A percentile compares a stretch with the other conserved stretches of the same genome.
phyloP scores from a whole-genome alignment of 2,888 invertebrate species.

The Caenorhabditis becei region DNA sequence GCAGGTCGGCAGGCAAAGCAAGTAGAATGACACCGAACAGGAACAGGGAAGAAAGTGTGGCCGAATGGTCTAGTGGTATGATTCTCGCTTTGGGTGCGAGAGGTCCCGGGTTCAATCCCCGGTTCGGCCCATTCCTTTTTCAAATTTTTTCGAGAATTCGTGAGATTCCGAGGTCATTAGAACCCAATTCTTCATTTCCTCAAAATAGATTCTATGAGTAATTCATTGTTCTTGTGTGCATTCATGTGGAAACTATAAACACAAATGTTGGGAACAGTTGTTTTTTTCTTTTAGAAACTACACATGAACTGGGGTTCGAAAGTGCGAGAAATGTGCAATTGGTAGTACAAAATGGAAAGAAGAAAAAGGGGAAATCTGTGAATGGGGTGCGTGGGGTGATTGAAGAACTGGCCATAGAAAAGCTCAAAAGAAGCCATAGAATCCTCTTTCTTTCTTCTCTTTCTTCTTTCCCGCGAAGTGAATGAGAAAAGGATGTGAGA shows the following conservation, averaged over 20 bases:
- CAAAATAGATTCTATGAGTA: too few species aligned
- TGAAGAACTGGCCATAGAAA: slow-evolving; percentile 55
- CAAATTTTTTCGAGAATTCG: not conserved
- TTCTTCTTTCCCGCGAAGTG: slow-evolving; percentile 56
- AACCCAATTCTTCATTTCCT: too few species aligned
- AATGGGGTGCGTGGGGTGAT: slow-evolving; percentile 39
- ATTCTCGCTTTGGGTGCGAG: slow-evolving; percentile 82
- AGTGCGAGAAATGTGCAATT: slow-evolving; percentile 14
- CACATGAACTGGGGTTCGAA: not conserved
- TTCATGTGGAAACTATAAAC: too few species aligned
- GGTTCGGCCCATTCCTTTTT: slow-evolving; percentile 70
- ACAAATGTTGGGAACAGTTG: too few species aligned
- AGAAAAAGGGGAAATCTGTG: not conserved
- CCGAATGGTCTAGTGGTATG: slow-evolving; percentile 81
- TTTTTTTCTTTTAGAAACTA: too few species aligned
- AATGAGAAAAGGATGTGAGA: slow-evolving; percentile 50
- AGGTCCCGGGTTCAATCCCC: slow-evolving; percentile 81
- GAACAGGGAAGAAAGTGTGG: slow-evolving; percentile 20
- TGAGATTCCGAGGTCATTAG: too few species aligned
- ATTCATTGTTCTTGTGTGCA: too few species aligned
- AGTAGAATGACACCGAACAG: slow-evolving; percentile 11
- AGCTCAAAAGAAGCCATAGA: slow-evolving; percentile 58
- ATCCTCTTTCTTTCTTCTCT: slow-evolving; percentile 40
- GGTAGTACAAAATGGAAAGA: slow-evolving; percentile 19
- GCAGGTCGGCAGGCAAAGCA: slow-evolving; percentile 1